Evolutionary conservation across 2,888 invertebrate genomes (phyloP).

Genomic region (Toxonevra muliebris): DNA sequence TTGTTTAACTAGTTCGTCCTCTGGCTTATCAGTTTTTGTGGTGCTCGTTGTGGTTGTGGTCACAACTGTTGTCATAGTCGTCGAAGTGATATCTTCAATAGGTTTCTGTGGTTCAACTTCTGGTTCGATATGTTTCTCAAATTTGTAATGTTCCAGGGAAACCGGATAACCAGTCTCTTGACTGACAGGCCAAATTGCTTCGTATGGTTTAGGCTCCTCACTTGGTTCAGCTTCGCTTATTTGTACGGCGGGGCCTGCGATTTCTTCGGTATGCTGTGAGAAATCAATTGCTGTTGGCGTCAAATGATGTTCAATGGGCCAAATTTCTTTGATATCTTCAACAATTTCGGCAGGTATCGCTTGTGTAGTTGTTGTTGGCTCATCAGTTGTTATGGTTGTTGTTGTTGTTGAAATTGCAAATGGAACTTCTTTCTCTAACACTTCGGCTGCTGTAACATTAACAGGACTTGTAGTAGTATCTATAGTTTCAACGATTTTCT

Average conservation of each 20-base stretch:
- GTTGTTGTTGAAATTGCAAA: conserved; percentile 19
- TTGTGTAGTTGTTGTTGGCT: no score
- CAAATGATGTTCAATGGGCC: conserved; percentile 62
- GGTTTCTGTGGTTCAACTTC: conserved; percentile 27
- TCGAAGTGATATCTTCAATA: conserved; percentile 12
- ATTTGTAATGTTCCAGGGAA: conserved; percentile 55
- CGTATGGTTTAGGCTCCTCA: conserved; percentile 41
- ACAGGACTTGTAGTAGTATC: conserved; percentile 55
- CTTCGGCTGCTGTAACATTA: conserved; percentile 49
- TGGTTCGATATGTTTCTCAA: conserved; percentile 43
- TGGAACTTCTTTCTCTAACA: conserved; percentile 9
- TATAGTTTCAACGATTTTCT: conserved; percentile 49
- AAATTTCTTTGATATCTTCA: conserved; percentile 55
- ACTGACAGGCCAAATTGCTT: conserved; percentile 59
- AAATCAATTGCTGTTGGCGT: conserved; percentile 56
- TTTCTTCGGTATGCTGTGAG: conserved; percentile 51
- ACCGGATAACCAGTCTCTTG: conserved; percentile 58
- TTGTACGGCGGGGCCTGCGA: conserved; percentile 34
- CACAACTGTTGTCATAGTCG: conserved; percentile 24
- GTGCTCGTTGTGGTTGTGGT: conserved; percentile 36
- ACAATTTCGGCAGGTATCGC: no score
- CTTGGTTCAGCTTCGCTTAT: conserved; percentile 13
- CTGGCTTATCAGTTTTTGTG: conserved; percentile 6
- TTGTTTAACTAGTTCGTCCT: conserved; percentile 11
- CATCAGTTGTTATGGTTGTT: no score